Evolutionary conservation across 2,888 invertebrate species (phyloP), one percentile per base, ranked within the genome.

Genomic region (Tinea trinotella): DNA sequence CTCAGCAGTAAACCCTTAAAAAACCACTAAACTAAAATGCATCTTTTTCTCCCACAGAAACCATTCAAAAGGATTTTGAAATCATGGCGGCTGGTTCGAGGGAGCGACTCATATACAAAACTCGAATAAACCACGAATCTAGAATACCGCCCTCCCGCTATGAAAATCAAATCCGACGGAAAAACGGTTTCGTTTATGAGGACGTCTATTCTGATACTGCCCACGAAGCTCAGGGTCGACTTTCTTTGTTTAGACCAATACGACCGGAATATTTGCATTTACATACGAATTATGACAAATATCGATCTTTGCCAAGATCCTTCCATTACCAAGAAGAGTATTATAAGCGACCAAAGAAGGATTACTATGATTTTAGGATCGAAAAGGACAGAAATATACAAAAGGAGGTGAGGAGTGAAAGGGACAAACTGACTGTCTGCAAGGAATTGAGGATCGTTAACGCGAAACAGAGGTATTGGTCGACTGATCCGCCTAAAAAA

Each of bases 181-280:
- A 76, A 61, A 84, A 85, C 56, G 85, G 85, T 1, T 85, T 78
- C 59, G 84, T 86, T 10, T 85, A 78, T 60, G 87, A 87, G 70
- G 87, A 87, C 59, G 83, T 86, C 35, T 87, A 87, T 58, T 84
- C 84, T 18, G 84, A 85, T 59, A 5, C 50, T 6, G 18, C 30
- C 9, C 85, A 85, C 52, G 85, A 84, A 64, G 82, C 83, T 4
- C 85, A 85, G 64, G 85, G 84, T 2, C 66, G 79, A 1, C 56
- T 87, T 15, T 87, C 87, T 3, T 63, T 87, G 24, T 87, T 86
- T 62, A 69, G 82, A 62, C 86, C 87, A 17, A 87, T 87, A 56
- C 73, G 82, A 64, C 85, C 85, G 1, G 86, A 87, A 58, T 87
- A 82, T 61, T 64, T 87, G 24, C 81, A 86, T 57, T 66, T 87